Conservation (phyloP, 1,140 invertebrate species). For the Himalopsyche phryganea region DNA sequence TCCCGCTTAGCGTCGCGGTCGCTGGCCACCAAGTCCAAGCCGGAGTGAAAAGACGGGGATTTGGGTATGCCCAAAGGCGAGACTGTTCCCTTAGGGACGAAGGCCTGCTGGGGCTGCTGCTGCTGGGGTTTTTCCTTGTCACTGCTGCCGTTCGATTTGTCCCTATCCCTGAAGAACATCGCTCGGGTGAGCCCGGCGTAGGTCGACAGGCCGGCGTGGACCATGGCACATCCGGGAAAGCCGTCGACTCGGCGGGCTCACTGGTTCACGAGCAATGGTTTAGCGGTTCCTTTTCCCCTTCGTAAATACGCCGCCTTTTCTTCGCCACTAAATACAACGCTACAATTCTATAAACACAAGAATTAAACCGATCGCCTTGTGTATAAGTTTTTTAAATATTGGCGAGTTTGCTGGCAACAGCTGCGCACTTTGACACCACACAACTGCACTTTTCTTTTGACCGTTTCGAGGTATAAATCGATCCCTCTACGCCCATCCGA, state of each 20-base stretch:
- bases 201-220: constrained; percentile 48
- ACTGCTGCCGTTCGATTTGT: constrained; percentile 24
- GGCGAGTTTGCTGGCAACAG: too few species aligned
- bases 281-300: too few species aligned
- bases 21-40: constrained; percentile 69
- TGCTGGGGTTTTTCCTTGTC: constrained; percentile 39
- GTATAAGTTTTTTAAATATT: too few species aligned
- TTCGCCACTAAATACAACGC: too few species aligned
- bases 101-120: constrained; percentile 47
- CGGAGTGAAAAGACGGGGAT: constrained; percentile 80
- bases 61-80: constrained; percentile 70
- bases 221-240: constrained; percentile 51
- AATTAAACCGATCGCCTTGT: too few species aligned
- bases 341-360: too few species aligned
- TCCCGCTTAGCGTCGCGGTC: constrained; percentile 48
- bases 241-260: constrained; percentile 17
- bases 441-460: too few species aligned
- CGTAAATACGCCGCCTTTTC: too few species aligned
- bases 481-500: too few species aligned
- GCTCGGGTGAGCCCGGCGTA: constrained; percentile 45
- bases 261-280: background rate
- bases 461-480: too few species aligned
- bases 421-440: too few species aligned
- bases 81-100: constrained; percentile 52
- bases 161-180: constrained; percentile 42